Percentiles rank a stretch among this genome's conserved stretches.
phyloP scores from a whole-genome alignment of 2,888 invertebrate genomes.

The Cerastis leucographa region DNA sequence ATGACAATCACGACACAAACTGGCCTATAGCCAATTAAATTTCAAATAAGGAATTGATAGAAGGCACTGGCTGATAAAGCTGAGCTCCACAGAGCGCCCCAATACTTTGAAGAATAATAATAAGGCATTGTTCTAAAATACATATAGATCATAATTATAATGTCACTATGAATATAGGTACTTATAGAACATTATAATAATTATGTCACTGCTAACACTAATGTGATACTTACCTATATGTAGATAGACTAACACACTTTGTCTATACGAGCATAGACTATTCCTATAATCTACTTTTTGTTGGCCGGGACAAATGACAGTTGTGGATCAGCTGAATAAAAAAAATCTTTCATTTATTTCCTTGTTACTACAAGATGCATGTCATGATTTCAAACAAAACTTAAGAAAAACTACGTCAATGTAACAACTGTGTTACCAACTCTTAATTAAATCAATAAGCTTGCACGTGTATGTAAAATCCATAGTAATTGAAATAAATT shows the following conservation, averaged over 20 bases:
- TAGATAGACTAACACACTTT: slow-evolving; percentile 19
- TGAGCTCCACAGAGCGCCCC: slow-evolving; percentile 44
- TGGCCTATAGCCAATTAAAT: slow-evolving; percentile 52
- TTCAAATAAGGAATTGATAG: slow-evolving; percentile 53
- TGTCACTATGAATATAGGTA: neutral
- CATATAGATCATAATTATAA: slow-evolving; percentile 4
- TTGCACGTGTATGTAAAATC: slow-evolving; percentile 50
- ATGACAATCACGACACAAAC: neutral
- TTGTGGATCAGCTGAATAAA: slow-evolving; percentile 19
- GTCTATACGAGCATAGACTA: slow-evolving; percentile 7
- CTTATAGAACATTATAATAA: neutral
- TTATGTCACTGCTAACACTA: neutral
- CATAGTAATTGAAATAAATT: slow-evolving; percentile 37
- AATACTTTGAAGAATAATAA: slow-evolving; percentile 56
- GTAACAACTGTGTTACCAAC: slow-evolving; percentile 26
- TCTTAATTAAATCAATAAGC: slow-evolving; percentile 44
- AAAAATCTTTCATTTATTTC: neutral
- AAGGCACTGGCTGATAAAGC: slow-evolving; percentile 51
- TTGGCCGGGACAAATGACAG: neutral
- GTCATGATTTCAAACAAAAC: slow-evolving; percentile 33
- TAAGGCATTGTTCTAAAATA: slow-evolving; percentile 51
- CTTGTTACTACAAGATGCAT: neutral
- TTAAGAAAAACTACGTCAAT: slow-evolving; percentile 24
- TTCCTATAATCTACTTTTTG: neutral
- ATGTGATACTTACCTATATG: neutral